Percentiles rank a stretch among this genome's conserved stretches.
Evolutionary conservation across 2,113 vertebrate species (phyloP).

Genomic region (Tringa solitaria): DNA sequence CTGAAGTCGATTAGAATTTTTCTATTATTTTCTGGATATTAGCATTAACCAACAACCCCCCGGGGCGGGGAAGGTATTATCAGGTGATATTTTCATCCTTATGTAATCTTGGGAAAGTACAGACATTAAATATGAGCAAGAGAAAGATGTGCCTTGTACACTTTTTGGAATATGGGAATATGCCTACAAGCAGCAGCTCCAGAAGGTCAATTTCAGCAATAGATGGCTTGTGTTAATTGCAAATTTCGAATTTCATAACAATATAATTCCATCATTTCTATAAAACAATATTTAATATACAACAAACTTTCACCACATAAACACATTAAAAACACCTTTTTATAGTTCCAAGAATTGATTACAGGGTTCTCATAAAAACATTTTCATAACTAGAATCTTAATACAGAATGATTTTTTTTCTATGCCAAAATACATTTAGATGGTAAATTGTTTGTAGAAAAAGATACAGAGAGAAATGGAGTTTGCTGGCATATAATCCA

Average conservation of each 20-base stretch:
- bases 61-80: background rate
- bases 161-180: background rate
- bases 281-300: constrained; percentile 82
- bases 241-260: constrained; percentile 46
- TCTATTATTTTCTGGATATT: background rate
- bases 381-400: constrained; percentile 79
- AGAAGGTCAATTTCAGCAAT: background rate
- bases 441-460: constrained; percentile 69
- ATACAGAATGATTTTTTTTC: constrained; percentile 76
- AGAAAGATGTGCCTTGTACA: background rate
- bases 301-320: constrained; percentile 81
- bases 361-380: constrained; percentile 79
- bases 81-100: background rate
- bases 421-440: constrained; percentile 83
- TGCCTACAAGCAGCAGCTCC: background rate
- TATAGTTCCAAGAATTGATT: constrained; percentile 75
- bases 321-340: constrained; percentile 77
- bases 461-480: constrained; percentile 70
- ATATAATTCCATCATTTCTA: constrained; percentile 74
- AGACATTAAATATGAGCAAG: background rate
- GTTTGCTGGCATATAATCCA: constrained; percentile 72
- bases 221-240: background rate
- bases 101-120: background rate
- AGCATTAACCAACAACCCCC: background rate
- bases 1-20: background rate